These are phyloP conservation scores for Uloborus diversus DNA, from an alignment of 1,140 invertebrate species.

Conservation along the genomic window DNA sequence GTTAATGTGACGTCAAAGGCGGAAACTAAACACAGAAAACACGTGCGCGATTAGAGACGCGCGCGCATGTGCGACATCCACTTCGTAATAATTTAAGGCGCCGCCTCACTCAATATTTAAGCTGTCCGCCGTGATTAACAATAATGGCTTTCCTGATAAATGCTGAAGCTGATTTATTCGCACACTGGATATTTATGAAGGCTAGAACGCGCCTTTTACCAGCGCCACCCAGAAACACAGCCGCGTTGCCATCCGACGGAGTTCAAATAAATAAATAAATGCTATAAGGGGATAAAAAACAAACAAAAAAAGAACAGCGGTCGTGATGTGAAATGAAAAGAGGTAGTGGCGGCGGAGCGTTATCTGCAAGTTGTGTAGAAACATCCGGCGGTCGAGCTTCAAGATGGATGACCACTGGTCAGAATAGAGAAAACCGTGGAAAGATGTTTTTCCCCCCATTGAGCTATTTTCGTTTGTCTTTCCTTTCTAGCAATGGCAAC, in stretches of 20 bases:
- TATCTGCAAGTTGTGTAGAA: conserved; percentile 6
- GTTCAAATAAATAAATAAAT: conserved; percentile 14
- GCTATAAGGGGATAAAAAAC: not conserved
- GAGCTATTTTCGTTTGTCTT: no score
- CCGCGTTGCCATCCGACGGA: conserved; percentile 1
- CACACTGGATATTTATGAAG: conserved; percentile 30
- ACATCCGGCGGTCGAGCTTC: conserved; percentile 12
- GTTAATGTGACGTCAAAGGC: no score
- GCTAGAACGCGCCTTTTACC: not conserved
- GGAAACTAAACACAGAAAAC: not conserved
- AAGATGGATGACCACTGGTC: conserved; percentile 7
- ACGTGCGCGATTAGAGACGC: not conserved
- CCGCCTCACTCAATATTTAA: conserved; percentile 46
- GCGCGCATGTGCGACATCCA: not conserved
- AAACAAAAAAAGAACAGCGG: not conserved
- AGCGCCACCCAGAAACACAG: conserved; percentile 19
- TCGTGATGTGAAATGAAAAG: conserved; percentile 30
- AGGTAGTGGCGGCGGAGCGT: not conserved
- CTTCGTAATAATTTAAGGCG: conserved; percentile 34
- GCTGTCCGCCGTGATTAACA: conserved; percentile 47
- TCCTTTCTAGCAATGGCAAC: not conserved
- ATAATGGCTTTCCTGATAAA: conserved; percentile 41
- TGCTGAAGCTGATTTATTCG: conserved; percentile 43
- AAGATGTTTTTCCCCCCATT: no score
- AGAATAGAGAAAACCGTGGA: not conserved